A percentile compares a stretch with the other conserved stretches of the same genome.
phyloP scores from a whole-genome alignment of 2,888 invertebrate genomes.

The Argynnis bischoffii region DNA sequence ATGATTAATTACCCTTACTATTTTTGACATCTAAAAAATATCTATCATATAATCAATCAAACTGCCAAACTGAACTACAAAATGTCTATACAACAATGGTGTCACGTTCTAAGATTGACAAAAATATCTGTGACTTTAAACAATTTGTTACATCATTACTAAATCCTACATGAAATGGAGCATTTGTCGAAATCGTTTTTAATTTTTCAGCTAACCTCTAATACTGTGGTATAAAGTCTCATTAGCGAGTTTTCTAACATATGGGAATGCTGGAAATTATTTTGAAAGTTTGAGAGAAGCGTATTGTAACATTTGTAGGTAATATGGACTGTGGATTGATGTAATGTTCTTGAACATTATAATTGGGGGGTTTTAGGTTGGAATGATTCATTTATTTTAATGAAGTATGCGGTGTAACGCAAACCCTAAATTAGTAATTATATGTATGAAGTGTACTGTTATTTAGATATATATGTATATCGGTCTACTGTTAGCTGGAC shows the following conservation, averaged over 20 bases:
- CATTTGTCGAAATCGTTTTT: slow-evolving; percentile 53
- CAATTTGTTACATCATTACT: slow-evolving; percentile 63
- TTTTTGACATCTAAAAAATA: too few relatives aligned
- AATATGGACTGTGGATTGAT: slow-evolving; percentile 67
- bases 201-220: slow-evolving; percentile 20
- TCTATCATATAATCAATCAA: too few relatives aligned
- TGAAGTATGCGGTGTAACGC: not conserved
- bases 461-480: too few relatives aligned
- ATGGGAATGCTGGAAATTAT: slow-evolving; percentile 58
- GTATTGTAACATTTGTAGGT: slow-evolving; percentile 53
- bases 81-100: slow-evolving; percentile 33
- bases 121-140: slow-evolving; percentile 45
- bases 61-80: not conserved
- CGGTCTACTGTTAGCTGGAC: too few relatives aligned
- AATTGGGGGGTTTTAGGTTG: slow-evolving; percentile 53
- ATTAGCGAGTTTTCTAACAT: slow-evolving; percentile 49
- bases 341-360: slow-evolving; percentile 60
- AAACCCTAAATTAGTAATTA: not conserved
- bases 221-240: slow-evolving; percentile 14
- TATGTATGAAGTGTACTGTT: too few relatives aligned
- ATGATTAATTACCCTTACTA: too few relatives aligned
- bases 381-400: slow-evolving; percentile 40
- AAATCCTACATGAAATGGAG: slow-evolving; percentile 66
- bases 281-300: slow-evolving; percentile 50
- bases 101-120: slow-evolving; percentile 35